These are phyloP conservation scores for Elegia similella DNA, from an alignment of 2,888 invertebrate species.

Conservation along the genomic window DNA sequence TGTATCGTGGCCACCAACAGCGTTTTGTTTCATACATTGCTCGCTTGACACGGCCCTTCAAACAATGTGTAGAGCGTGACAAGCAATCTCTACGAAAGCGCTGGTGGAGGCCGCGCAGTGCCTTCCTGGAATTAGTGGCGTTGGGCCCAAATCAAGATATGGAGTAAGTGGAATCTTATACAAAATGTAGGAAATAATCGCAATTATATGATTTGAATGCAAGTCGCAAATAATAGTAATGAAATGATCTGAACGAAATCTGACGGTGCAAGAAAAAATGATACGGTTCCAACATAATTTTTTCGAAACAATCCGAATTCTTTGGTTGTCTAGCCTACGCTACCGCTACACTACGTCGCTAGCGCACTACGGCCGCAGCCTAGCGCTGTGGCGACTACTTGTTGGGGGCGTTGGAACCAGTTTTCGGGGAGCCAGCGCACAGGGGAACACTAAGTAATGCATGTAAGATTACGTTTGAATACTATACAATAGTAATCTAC, in stretches of 20 bases:
- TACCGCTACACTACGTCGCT: slow-evolving; percentile 35
- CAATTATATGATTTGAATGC: slow-evolving; percentile 28
- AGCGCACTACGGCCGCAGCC: slow-evolving; percentile 37
- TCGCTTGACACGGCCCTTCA: too few species aligned
- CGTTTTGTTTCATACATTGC: too few species aligned
- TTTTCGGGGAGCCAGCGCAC: slow-evolving; percentile 3
- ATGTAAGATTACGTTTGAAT: not conserved
- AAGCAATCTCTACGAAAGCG: too few species aligned
- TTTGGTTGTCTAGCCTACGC: slow-evolving; percentile 46
- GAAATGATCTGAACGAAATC: slow-evolving; percentile 24
- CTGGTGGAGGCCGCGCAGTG: too few species aligned
- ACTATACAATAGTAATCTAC: too few species aligned
- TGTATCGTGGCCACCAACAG: too few species aligned
- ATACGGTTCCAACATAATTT: slow-evolving; percentile 39
- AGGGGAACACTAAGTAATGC: not conserved
- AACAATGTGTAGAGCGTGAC: too few species aligned
- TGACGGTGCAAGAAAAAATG: slow-evolving; percentile 10
- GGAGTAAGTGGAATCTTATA: slow-evolving; percentile 46
- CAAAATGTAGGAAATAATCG: slow-evolving; percentile 44
- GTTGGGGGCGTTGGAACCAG: slow-evolving; percentile 32
- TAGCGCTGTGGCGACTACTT: slow-evolving; percentile 29
- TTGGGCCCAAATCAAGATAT: slow-evolving; percentile 39
- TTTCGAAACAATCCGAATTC: slow-evolving; percentile 37
- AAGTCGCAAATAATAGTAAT: slow-evolving; percentile 17
- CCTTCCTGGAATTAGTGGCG: not conserved